phyloP scores from a whole-genome alignment of 2,113 vertebrate species.

The Phaethornis superciliosus region DNA sequence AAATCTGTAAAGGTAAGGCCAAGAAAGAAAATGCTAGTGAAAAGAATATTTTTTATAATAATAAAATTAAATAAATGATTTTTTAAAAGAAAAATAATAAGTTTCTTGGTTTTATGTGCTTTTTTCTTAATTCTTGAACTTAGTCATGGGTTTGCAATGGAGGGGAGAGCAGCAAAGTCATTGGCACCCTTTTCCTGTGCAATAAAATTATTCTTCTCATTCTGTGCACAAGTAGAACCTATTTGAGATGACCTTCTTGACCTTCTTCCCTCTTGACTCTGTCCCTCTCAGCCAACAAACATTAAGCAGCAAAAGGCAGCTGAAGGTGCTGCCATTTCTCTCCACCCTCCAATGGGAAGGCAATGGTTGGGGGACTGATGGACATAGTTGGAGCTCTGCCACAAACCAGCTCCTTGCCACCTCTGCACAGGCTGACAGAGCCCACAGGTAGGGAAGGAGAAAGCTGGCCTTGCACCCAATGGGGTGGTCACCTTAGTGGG shows the following conservation, averaged over 20 bases:
- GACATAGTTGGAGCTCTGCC: not conserved
- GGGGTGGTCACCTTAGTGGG: not conserved
- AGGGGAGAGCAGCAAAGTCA: not conserved
- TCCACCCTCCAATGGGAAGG: not conserved
- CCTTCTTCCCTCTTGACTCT: not conserved
- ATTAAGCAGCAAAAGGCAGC: not conserved
- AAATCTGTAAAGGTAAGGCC: not conserved
- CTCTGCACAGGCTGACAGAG: not conserved
- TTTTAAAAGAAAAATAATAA: not conserved
- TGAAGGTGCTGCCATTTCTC: not conserved
- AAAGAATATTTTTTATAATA: not conserved
- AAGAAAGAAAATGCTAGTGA: not conserved
- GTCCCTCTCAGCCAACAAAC: fast-evolving
- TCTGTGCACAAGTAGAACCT: not conserved
- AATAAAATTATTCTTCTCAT: not conserved
- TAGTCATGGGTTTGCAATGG: not conserved
- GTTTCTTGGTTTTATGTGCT: not conserved
- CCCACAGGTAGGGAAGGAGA: not conserved
- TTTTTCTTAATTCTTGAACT: not conserved
- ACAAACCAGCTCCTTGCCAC: not conserved
- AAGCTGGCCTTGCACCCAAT: not conserved
- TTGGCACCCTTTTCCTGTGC: not conserved
- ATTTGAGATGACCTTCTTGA: not conserved
- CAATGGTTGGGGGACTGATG: fast-evolving
- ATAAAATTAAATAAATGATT: not conserved